These are phyloP conservation scores for Ophiothrix spiculata DNA, from an alignment of 35 echinoderm and acorn worm genomes.

Conservation along the genomic window DNA sequence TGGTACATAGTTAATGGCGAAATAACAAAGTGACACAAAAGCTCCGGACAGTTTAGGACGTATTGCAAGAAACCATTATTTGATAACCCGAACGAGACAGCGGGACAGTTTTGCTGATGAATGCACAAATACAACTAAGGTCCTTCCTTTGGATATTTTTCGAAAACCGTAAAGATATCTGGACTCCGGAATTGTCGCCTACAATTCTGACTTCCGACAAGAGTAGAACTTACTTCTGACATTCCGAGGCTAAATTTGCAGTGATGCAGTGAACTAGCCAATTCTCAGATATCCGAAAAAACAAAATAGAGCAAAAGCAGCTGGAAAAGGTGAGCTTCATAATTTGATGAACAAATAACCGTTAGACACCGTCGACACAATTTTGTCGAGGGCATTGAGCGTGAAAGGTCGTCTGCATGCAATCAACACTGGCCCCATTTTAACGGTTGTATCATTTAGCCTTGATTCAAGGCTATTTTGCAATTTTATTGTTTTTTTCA, in stretches of 20 bases:
- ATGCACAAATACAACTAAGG: neutral
- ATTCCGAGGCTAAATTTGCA: neutral
- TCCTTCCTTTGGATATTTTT: neutral
- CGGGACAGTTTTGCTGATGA: neutral
- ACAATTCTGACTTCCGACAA: neutral
- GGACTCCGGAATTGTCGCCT: neutral
- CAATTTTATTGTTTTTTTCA: too few relatives aligned
- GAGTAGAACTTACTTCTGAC: neutral
- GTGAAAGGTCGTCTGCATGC: slow-evolving; percentile 1
- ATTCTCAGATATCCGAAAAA: slow-evolving; percentile 4
- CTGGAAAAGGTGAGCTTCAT: neutral
- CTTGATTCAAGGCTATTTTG: too few relatives aligned
- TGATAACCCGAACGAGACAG: neutral
- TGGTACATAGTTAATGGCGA: neutral
- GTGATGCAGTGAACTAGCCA: neutral
- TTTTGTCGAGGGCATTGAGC: neutral
- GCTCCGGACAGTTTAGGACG: neutral
- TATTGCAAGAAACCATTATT: neutral
- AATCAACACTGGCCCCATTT: neutral
- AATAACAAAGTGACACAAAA: neutral
- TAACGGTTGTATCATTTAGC: neutral
- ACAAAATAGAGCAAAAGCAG: neutral
- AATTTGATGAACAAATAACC: neutral
- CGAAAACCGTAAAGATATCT: neutral
- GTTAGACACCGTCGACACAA: neutral